Percentiles rank a stretch among this genome's conserved stretches.
Conservation (phyloP, 2,888 invertebrate genomes). For the Chydorus sphaericus region DNA sequence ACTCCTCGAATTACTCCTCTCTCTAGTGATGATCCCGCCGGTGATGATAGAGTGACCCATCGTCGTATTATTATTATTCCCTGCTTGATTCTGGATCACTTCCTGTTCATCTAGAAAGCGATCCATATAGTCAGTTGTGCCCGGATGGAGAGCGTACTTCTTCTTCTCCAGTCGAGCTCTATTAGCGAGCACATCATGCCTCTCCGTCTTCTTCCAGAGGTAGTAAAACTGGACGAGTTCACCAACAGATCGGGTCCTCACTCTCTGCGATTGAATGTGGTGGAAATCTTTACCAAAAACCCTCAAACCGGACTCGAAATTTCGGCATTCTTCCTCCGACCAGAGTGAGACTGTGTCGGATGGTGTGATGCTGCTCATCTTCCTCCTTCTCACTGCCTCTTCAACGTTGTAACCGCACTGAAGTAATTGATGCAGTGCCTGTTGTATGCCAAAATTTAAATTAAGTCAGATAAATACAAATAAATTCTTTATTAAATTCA, state of each 20-base stretch:
- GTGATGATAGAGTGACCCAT: neutral
- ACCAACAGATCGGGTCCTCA: constrained; percentile 83
- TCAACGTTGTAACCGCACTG: constrained; percentile 93
- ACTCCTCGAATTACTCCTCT: constrained; percentile 32
- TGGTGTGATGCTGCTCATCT: constrained; percentile 48
- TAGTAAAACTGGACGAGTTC: constrained; percentile 85
- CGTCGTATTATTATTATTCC: neutral
- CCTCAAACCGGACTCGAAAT: constrained; percentile 89
- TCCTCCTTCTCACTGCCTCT: constrained; percentile 68
- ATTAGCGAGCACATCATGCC: constrained; percentile 79
- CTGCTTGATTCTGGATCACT: neutral
- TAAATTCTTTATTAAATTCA: constrained; percentile 17
- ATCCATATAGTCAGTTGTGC: constrained; percentile 89
- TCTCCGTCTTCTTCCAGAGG: constrained; percentile 96
- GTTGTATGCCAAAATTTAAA: constrained; percentile 25
- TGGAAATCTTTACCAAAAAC: constrained; percentile 93
- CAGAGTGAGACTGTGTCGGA: constrained; percentile 69
- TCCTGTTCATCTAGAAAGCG: constrained; percentile 60
- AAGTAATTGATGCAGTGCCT: constrained; percentile 74
- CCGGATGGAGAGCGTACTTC: constrained; percentile 80
- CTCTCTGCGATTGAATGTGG: constrained; percentile 80
- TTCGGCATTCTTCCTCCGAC: constrained; percentile 93
- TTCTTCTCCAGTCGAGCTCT: constrained; percentile 80
- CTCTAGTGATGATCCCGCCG: neutral
- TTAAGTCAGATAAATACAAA: constrained; percentile 7